Conservation (phyloP, 1,140 invertebrate species). For the Leptoteleia sp. region DNA sequence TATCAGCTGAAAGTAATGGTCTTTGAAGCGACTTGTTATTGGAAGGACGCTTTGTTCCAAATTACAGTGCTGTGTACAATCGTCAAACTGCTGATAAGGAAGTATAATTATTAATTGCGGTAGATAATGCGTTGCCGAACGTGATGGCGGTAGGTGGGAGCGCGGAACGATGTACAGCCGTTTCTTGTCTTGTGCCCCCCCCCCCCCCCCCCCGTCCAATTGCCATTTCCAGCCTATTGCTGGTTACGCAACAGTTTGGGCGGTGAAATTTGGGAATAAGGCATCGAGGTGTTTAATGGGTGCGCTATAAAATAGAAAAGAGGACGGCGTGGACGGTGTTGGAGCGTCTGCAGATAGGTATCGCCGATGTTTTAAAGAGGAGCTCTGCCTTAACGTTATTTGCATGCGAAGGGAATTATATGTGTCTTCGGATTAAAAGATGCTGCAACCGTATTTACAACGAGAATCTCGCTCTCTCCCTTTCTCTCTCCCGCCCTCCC, state of each 20-base stretch:
- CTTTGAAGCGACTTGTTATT: constrained; percentile 13
- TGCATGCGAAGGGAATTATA: constrained; percentile 59
- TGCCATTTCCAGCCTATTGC: background rate
- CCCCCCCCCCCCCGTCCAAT: no score
- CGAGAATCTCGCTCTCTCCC: constrained; percentile 41
- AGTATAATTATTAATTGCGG: constrained; percentile 39
- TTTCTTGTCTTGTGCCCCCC: no score
- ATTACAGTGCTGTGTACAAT: constrained; percentile 9
- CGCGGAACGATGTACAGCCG: no score
- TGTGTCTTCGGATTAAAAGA: constrained; percentile 63
- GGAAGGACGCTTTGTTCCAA: constrained; percentile 15
- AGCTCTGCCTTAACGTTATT: constrained; percentile 43
- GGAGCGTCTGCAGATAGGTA: constrained; percentile 40
- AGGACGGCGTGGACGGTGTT: constrained; percentile 9
- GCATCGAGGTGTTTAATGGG: constrained; percentile 3
- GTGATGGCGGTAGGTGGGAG: background rate
- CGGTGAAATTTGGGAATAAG: constrained; percentile 1
- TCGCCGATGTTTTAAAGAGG: constrained; percentile 31
- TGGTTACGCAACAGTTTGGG: constrained; percentile 3
- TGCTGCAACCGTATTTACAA: constrained; percentile 64
- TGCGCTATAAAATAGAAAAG: constrained; percentile 15
- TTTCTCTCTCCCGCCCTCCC: constrained; percentile 7
- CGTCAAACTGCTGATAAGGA: constrained; percentile 31
- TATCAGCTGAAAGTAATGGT: constrained; percentile 42
- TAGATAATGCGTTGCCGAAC: constrained; percentile 22